These are phyloP conservation scores for Epicampocera succincta DNA, from an alignment of 2,888 invertebrate species.

Conservation along the genomic window DNA sequence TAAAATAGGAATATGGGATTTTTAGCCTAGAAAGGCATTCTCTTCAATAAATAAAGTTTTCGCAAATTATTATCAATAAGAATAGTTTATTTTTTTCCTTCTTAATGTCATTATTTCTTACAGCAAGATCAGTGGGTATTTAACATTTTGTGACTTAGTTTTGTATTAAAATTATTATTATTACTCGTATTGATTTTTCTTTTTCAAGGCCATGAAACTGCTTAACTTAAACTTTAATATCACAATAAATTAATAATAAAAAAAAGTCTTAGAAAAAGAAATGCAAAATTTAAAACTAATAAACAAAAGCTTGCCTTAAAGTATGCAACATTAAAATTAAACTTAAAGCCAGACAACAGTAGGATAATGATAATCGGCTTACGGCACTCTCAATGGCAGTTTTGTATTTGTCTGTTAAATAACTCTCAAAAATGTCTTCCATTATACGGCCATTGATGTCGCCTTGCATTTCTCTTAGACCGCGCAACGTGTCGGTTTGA, in stretches of 20 bases:
- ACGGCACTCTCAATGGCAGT: conserved; percentile 50
- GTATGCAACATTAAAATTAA: background rate
- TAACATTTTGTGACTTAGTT: conserved; percentile 38
- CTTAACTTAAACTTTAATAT: conserved; percentile 69
- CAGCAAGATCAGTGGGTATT: conserved; percentile 19
- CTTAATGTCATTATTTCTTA: conserved; percentile 17
- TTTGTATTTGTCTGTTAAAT: conserved; percentile 74
- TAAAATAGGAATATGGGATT: too few species aligned
- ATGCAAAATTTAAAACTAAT: conserved; percentile 15
- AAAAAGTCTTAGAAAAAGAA: conserved; percentile 44
- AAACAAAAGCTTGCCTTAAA: conserved; percentile 16
- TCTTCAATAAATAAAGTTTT: too few species aligned
- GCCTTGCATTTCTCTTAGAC: conserved; percentile 75
- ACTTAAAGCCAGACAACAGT: background rate
- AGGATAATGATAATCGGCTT: background rate
- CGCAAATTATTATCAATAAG: too few species aligned
- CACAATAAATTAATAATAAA: conserved; percentile 69
- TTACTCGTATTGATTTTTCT: background rate
- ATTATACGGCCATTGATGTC: conserved; percentile 77
- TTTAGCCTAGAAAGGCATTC: too few species aligned
- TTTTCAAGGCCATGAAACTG: too few species aligned
- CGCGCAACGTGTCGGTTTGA: conserved; percentile 77
- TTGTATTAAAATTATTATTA: conserved; percentile 5
- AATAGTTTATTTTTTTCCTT: background rate
- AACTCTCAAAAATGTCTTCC: conserved; percentile 79